phyloP scores from a whole-genome alignment of 1,140 invertebrate genomes.

The Sarcophaga bullata region DNA sequence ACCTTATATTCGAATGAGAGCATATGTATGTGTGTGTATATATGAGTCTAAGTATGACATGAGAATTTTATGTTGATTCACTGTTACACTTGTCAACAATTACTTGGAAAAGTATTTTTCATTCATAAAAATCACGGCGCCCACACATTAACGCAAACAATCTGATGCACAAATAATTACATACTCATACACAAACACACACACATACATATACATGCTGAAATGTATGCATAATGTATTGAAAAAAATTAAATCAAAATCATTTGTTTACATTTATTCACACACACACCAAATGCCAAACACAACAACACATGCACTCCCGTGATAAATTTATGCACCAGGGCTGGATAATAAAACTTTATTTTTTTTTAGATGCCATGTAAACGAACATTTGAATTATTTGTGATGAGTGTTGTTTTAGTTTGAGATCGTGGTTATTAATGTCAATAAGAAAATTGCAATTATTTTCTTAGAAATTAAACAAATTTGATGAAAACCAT shows the following conservation, averaged over 20 bases:
- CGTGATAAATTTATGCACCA: no score
- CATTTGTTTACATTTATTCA: background rate
- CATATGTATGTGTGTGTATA: background rate
- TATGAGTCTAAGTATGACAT: background rate
- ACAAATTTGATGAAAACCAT: no score
- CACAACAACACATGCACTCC: no score
- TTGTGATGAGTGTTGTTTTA: no score
- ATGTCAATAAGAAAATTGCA: no score
- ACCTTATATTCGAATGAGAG: background rate
- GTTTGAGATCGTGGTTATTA: no score
- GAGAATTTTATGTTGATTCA: conserved; percentile 7
- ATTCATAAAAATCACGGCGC: conserved; percentile 40
- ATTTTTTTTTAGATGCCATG: no score
- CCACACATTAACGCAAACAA: conserved; percentile 6
- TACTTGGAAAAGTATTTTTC: conserved; percentile 24
- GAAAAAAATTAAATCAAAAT: conserved; percentile 8
- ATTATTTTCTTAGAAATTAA: no score
- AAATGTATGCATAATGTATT: background rate
- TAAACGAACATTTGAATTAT: no score
- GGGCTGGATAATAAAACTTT: no score
- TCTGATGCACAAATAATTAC: background rate
- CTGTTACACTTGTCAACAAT: conserved; percentile 18
- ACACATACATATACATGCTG: background rate
- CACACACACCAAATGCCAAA: background rate
- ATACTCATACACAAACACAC: background rate